phyloP scores from a whole-genome alignment of 30 jellyfish, hydroid and myxozoan genomes.

The Hydra vulgaris region DNA sequence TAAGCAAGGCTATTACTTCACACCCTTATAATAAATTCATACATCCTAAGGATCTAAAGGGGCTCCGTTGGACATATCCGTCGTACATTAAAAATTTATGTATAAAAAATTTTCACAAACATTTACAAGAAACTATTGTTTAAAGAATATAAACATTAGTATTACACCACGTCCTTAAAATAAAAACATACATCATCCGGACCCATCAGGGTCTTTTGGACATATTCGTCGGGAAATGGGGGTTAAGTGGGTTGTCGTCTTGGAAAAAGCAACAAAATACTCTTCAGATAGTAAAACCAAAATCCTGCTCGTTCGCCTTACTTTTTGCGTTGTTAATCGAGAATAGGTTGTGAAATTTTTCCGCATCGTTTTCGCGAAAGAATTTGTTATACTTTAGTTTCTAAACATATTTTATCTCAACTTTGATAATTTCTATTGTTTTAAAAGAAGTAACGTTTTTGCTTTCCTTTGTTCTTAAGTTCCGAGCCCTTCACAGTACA shows the following conservation, averaged over 20 bases:
- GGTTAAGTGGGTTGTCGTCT: neutral
- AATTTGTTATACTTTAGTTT: no score
- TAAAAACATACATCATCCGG: neutral
- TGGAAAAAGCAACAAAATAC: no score
- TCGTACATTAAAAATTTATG: neutral
- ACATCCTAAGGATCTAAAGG: neutral
- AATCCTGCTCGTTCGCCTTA: no score
- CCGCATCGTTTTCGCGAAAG: no score
- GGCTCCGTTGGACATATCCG: neutral
- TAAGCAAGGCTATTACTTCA: neutral
- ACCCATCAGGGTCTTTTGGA: neutral
- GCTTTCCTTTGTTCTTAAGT: no score
- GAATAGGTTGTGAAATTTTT: no score
- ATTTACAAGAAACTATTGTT: neutral
- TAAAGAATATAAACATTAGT: neutral
- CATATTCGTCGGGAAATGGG: neutral
- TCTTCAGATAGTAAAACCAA: no score
- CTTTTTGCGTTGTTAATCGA: no score
- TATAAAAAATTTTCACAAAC: neutral
- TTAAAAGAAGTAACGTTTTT: no score
- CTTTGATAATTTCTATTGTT: no score
- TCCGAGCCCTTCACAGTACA: no score
- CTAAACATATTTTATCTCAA: no score
- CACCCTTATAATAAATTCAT: neutral
- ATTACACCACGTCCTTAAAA: neutral